phyloP scores from a whole-genome alignment of 2,113 vertebrate genomes.

The Psilopogon haemacephalus region DNA sequence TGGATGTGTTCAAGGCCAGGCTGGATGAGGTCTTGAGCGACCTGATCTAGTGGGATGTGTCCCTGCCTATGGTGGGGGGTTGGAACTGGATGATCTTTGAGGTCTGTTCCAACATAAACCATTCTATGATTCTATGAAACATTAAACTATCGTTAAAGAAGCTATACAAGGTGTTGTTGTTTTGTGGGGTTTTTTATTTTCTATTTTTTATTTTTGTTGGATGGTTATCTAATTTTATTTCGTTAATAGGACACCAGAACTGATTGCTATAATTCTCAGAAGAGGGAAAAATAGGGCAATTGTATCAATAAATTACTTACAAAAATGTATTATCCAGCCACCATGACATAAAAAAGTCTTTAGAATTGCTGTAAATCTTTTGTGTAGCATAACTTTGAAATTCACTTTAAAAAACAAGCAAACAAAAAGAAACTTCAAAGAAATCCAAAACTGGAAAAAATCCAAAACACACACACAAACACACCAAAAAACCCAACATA shows the following conservation, averaged over 20 bases:
- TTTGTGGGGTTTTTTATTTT: too few species aligned
- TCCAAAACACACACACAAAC: too few species aligned
- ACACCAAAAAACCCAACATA: too few species aligned
- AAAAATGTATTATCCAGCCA: neutral
- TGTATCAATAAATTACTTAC: neutral
- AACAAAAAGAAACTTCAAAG: neutral
- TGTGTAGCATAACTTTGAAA: neutral
- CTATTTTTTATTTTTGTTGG: too few species aligned
- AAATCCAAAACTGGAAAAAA: neutral
- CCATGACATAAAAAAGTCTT: neutral
- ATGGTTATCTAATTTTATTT: neutral
- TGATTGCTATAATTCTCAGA: neutral
- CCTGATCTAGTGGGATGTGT: too few species aligned
- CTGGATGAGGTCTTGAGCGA: too few species aligned
- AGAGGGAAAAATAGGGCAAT: neutral
- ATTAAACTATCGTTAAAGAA: neutral
- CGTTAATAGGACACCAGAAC: neutral
- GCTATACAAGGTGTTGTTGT: neutral
- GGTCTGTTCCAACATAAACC: too few species aligned
- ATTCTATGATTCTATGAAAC: too few species aligned
- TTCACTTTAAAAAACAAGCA: rapidly evolving
- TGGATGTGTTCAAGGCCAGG: too few species aligned
- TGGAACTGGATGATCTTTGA: too few species aligned
- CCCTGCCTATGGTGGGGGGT: too few species aligned
- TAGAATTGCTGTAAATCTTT: neutral